A percentile compares a stretch with the other conserved stretches of the same genome.
Conservation (phyloP, 2,888 invertebrate genomes). For the Mesoligia furuncula region DNA sequence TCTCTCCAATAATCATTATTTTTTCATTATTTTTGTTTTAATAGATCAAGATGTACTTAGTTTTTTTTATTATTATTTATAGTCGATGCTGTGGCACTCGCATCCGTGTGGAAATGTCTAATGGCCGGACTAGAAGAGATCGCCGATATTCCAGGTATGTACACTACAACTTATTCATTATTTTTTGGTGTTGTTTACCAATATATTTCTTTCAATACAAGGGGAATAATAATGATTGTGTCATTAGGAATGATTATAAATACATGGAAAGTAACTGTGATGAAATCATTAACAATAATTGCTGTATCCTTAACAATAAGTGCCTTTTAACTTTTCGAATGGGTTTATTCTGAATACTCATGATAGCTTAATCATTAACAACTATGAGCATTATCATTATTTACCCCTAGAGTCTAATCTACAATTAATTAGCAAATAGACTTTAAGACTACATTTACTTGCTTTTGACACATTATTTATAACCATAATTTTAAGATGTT, state of each 20-base stretch:
- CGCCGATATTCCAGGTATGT: constrained; percentile 87
- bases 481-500: constrained; percentile 40
- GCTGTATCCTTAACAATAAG: background rate
- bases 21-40: background rate
- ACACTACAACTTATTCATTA: background rate
- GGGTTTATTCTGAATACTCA: constrained; percentile 3
- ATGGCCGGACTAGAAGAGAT: constrained; percentile 94
- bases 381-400: constrained; percentile 37
- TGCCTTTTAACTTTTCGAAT: constrained; percentile 9
- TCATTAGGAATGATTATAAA: background rate
- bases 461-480: constrained; percentile 48
- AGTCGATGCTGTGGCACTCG: constrained; percentile 97
- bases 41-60: background rate
- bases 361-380: constrained; percentile 19
- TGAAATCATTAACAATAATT: constrained; percentile 5
- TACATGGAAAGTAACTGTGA: background rate
- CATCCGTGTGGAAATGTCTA: constrained; percentile 98
- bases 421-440: constrained; percentile 37
- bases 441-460: constrained; percentile 34
- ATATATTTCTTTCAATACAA: constrained; percentile 27
- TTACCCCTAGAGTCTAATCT: constrained; percentile 30
- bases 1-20: background rate
- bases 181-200: constrained; percentile 43
- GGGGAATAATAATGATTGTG: constrained; percentile 36
- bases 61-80: constrained; percentile 53